phyloP scores from a whole-genome alignment of 2,888 invertebrate genomes.

The Cenopis cana region DNA sequence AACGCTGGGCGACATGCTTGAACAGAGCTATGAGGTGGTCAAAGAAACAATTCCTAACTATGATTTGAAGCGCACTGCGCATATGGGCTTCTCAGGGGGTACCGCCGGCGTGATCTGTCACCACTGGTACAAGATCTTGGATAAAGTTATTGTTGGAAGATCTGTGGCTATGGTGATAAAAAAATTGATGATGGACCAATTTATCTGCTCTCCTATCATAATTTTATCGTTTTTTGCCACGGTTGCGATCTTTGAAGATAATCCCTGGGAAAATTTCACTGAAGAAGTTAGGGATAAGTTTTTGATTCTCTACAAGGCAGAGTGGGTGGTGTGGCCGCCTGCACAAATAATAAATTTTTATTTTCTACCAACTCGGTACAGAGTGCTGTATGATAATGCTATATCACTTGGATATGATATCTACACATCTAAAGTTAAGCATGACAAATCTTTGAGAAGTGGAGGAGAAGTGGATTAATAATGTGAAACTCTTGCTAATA shows the following conservation, averaged over 20 bases:
- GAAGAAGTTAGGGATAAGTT: slow-evolving; percentile 90
- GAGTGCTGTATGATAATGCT: slow-evolving; percentile 94
- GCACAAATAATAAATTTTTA: slow-evolving; percentile 97
- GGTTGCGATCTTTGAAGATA: slow-evolving; percentile 89
- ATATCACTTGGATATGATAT: slow-evolving; percentile 95
- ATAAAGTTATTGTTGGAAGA: slow-evolving; percentile 89
- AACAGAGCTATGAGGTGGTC: slow-evolving; percentile 91
- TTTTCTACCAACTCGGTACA: slow-evolving; percentile 91
- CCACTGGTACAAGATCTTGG: slow-evolving; percentile 93
- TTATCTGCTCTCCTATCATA: slow-evolving; percentile 92
- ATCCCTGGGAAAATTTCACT: slow-evolving; percentile 85
- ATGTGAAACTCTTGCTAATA: slow-evolving; percentile 2
- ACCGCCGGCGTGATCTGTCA: slow-evolving; percentile 93
- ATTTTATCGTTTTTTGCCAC: slow-evolving; percentile 92
- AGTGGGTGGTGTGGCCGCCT: slow-evolving; percentile 97
- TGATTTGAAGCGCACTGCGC: slow-evolving; percentile 86
- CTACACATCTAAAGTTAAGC: slow-evolving; percentile 92
- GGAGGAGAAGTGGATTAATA: slow-evolving; percentile 22
- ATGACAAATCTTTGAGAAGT: slow-evolving; percentile 67
- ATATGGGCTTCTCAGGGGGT: slow-evolving; percentile 92
- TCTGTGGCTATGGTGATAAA: slow-evolving; percentile 87
- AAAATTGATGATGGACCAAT: slow-evolving; percentile 93
- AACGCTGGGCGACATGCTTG: slow-evolving; percentile 91
- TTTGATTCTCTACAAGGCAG: slow-evolving; percentile 91
- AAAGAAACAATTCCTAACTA: slow-evolving; percentile 82